A percentile compares a stretch with the other conserved stretches of the same genome.
Conservation (phyloP, 2,888 invertebrate species). For the Ormia ochracea region DNA sequence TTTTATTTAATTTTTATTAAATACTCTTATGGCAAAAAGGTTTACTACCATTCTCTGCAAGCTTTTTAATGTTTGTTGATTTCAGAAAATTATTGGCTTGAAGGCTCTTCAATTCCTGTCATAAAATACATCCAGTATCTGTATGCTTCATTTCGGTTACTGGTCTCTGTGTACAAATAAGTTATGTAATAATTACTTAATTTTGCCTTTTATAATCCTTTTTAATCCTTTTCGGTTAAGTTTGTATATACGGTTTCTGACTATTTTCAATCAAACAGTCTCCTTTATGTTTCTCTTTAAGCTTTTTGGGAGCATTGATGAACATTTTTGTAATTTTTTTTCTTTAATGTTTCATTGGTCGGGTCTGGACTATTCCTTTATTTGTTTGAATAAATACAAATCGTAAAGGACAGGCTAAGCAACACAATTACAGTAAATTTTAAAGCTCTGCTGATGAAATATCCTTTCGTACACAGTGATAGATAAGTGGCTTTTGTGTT, state of each 20-base stretch:
- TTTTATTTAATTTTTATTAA: conserved; percentile 6
- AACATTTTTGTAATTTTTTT: neutral
- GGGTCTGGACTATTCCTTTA: conserved; percentile 43
- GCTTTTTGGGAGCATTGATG: no score
- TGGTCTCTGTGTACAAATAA: conserved; percentile 41
- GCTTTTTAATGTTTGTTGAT: neutral
- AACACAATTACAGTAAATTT: neutral
- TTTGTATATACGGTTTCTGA: neutral
- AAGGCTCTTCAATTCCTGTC: neutral
- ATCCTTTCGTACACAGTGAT: conserved; percentile 7
- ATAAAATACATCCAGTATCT: no score
- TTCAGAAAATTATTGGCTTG: neutral
- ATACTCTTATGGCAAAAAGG: conserved; percentile 3
- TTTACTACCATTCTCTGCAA: neutral
- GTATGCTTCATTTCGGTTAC: neutral
- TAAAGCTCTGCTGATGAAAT: neutral
- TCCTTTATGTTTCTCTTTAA: neutral
- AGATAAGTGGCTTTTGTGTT: conserved; percentile 16
- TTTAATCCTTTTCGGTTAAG: neutral
- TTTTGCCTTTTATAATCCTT: conserved; percentile 13
- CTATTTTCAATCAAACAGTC: conserved; percentile 3
- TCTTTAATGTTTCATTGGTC: conserved; percentile 44
- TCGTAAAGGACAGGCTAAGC: conserved; percentile 38
- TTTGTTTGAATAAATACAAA: conserved; percentile 27
- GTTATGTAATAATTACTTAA: conserved; percentile 49